Evolutionary conservation across 2,797 vertebrate species (phyloP).

Genomic region (Gorsachius magnificus): DNA sequence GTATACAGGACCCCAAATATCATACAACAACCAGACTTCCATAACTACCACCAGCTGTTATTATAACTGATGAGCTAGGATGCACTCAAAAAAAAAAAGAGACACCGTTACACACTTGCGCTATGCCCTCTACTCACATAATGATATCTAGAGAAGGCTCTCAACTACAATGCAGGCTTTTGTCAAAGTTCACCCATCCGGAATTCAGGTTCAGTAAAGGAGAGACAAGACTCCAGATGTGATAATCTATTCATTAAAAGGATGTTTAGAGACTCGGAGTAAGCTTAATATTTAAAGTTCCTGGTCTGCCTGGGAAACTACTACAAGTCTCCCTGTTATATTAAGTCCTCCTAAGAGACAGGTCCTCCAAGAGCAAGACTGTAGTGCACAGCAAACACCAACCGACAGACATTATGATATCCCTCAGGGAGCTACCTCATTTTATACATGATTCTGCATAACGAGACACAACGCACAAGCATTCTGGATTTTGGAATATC

Average conservation of each 20-base stretch:
- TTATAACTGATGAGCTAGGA: slow-evolving; percentile 35
- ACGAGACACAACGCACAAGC: not conserved
- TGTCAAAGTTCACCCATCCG: not conserved
- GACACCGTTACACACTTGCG: slow-evolving; percentile 27
- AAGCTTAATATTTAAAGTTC: not conserved
- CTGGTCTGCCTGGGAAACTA: not conserved
- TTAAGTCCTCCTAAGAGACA: not conserved
- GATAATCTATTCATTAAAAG: not conserved
- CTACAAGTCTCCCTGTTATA: not conserved
- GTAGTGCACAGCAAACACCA: not conserved
- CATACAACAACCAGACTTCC: not conserved
- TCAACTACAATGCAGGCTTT: not conserved
- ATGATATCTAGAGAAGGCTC: not conserved
- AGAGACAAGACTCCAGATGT: not conserved
- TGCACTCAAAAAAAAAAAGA: not conserved
- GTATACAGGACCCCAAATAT: slow-evolving; percentile 50
- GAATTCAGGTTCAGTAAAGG: not conserved
- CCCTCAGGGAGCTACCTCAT: not conserved
- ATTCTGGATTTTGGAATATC: not conserved
- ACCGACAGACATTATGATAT: not conserved
- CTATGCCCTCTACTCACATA: not conserved
- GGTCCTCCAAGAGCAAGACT: not conserved
- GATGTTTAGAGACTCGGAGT: not conserved
- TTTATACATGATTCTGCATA: not conserved
- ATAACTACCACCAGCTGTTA: slow-evolving; percentile 24